Evolutionary conservation across 2,888 invertebrate genomes (phyloP).

Genomic region (Meiosimyza decipiens): DNA sequence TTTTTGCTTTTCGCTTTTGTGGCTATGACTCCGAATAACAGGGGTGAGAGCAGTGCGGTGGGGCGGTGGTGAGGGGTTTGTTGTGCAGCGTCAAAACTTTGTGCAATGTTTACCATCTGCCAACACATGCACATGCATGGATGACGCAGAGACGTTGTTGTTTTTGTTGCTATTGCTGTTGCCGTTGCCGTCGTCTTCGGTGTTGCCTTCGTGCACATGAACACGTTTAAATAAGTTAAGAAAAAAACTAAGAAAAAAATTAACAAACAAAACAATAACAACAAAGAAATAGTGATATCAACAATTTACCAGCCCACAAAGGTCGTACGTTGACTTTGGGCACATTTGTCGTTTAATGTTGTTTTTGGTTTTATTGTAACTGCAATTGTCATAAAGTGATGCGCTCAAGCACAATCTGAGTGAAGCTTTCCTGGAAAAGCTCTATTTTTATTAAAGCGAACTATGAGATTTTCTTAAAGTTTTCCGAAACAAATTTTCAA

Average conservation of each 20-base stretch:
- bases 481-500: too few relatives aligned
- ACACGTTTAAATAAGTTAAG: conserved; percentile 6
- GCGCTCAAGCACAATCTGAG: too few relatives aligned
- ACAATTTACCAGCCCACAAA: conserved; percentile 19
- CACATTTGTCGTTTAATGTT: background rate
- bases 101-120: background rate
- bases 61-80: background rate
- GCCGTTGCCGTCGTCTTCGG: background rate
- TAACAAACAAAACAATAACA: conserved; percentile 7
- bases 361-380: background rate
- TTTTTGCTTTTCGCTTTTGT: background rate
- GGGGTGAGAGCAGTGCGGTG: background rate
- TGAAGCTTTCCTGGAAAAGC: too few relatives aligned
- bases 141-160: background rate
- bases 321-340: conserved; percentile 31
- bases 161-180: background rate
- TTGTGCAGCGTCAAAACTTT: background rate
- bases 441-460: too few relatives aligned
- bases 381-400: background rate
- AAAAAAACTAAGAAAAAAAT: background rate
- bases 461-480: too few relatives aligned
- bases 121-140: background rate
- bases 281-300: background rate
- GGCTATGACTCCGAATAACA: background rate
- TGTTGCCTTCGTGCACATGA: conserved; percentile 10